These are phyloP conservation scores for Passer montanus DNA, from an alignment of 2,113 vertebrate species.

Conservation along the genomic window DNA sequence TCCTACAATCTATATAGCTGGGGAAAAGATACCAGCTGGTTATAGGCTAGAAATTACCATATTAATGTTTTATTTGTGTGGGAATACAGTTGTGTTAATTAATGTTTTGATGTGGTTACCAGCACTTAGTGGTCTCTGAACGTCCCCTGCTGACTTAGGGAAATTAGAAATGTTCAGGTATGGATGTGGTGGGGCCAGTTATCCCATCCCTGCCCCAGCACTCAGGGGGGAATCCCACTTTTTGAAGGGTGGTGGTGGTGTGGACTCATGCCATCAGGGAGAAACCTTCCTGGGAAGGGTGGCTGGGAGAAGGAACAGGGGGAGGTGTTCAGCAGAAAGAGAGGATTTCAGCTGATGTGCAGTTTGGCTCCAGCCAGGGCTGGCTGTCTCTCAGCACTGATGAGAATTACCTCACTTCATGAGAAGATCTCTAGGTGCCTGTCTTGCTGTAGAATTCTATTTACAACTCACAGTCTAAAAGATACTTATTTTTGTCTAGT, in stretches of 20 bases:
- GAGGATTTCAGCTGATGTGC: not conserved
- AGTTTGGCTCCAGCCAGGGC: not conserved
- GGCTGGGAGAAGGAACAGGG: not conserved
- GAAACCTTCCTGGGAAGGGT: not conserved
- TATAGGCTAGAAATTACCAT: conserved; percentile 65
- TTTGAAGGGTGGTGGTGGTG: not conserved
- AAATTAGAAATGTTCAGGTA: conserved; percentile 17
- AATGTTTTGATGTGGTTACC: conserved; percentile 70
- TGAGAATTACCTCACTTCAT: not conserved
- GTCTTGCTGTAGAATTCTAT: not conserved
- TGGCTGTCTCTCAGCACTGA: not conserved
- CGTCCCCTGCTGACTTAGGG: conserved; percentile 42
- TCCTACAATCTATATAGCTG: conserved; percentile 56
- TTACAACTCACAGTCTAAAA: not conserved
- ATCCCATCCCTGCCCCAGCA: not conserved
- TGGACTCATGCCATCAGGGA: not conserved
- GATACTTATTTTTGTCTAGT: not conserved
- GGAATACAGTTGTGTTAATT: conserved; percentile 67
- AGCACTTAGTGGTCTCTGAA: conserved; percentile 57
- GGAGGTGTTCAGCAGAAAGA: not conserved
- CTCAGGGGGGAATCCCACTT: not conserved
- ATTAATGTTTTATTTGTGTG: conserved; percentile 71
- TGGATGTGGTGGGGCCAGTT: not conserved
- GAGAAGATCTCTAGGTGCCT: not conserved
- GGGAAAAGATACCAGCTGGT: conserved; percentile 66